A percentile compares a stretch with the other conserved stretches of the same genome.
These are phyloP conservation scores for Brachylomia viminalis DNA, from an alignment of 2,888 invertebrate genomes.

Conservation along the genomic window DNA sequence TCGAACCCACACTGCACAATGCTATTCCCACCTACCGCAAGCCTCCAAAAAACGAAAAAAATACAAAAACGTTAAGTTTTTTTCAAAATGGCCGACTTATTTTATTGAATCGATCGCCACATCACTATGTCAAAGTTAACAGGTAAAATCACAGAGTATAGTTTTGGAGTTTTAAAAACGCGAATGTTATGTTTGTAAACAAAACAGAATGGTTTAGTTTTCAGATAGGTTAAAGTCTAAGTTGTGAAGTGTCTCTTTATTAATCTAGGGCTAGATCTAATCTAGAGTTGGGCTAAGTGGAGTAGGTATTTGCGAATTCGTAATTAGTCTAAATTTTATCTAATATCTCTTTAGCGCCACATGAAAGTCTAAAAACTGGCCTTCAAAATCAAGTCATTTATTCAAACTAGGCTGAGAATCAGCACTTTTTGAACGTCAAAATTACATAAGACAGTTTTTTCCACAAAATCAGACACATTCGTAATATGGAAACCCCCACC, in stretches of 20 bases:
- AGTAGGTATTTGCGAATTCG: neutral
- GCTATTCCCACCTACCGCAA: constrained; percentile 33
- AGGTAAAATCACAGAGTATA: constrained; percentile 28
- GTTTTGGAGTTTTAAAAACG: neutral
- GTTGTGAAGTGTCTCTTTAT: neutral
- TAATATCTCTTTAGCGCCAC: neutral
- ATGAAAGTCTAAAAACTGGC: neutral
- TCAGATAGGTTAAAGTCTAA: neutral
- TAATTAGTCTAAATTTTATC: neutral
- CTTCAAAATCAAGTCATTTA: no score
- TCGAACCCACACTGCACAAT: constrained; percentile 47
- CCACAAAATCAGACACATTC: constrained; percentile 2
- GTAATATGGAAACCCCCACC: constrained; percentile 1
- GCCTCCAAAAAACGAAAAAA: constrained; percentile 22
- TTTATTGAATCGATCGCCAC: neutral
- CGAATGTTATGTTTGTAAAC: constrained; percentile 35
- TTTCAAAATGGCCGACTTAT: constrained; percentile 19
- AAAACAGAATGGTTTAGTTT: neutral
- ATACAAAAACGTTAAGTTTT: constrained; percentile 15
- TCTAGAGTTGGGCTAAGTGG: neutral
- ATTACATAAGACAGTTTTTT: no score
- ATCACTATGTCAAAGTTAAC: constrained; percentile 21
- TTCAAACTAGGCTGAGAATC: no score
- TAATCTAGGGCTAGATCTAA: neutral
- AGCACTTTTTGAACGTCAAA: no score